phyloP scores from a whole-genome alignment of 2,888 invertebrate genomes.

The Timema podura region DNA sequence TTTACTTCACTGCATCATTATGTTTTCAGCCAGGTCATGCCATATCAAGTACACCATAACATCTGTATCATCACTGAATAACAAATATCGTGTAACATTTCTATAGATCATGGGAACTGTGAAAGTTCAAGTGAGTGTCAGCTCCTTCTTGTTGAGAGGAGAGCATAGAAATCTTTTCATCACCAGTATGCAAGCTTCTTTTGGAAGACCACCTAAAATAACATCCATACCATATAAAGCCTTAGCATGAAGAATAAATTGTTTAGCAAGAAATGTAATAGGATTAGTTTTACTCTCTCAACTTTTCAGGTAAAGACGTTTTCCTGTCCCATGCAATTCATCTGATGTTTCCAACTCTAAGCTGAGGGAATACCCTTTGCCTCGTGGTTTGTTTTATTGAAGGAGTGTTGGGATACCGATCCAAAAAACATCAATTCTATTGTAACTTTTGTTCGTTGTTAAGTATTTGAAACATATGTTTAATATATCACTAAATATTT shows the following conservation, averaged over 20 bases:
- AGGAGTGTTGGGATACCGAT: not conserved
- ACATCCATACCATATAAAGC: not conserved
- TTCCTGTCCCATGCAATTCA: not conserved
- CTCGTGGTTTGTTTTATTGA: not conserved
- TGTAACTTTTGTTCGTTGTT: not conserved
- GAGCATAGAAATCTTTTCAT: slow-evolving; percentile 10
- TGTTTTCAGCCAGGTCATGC: not conserved
- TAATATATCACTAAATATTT: not conserved
- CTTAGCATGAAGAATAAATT: slow-evolving; percentile 9
- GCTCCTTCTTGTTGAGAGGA: not conserved
- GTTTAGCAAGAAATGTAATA: slow-evolving; percentile 2
- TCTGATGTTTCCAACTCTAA: not conserved
- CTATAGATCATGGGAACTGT: not conserved
- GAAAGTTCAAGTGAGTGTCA: not conserved
- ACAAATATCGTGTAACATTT: slow-evolving; percentile 1
- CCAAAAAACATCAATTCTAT: not conserved
- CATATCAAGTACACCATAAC: not conserved
- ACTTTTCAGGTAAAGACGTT: not conserved
- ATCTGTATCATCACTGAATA: slow-evolving; percentile 3
- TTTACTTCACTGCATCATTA: not conserved
- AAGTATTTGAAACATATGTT: slow-evolving; percentile 3
- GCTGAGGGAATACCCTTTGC: not conserved
- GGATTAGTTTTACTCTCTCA: not conserved
- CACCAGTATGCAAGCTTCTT: slow-evolving; percentile 1
- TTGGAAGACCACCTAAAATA: not conserved